Percentiles rank a stretch among this genome's conserved stretches.
Conservation (phyloP, 2,113 vertebrate species). For the Epinephelus fuscoguttatus region DNA sequence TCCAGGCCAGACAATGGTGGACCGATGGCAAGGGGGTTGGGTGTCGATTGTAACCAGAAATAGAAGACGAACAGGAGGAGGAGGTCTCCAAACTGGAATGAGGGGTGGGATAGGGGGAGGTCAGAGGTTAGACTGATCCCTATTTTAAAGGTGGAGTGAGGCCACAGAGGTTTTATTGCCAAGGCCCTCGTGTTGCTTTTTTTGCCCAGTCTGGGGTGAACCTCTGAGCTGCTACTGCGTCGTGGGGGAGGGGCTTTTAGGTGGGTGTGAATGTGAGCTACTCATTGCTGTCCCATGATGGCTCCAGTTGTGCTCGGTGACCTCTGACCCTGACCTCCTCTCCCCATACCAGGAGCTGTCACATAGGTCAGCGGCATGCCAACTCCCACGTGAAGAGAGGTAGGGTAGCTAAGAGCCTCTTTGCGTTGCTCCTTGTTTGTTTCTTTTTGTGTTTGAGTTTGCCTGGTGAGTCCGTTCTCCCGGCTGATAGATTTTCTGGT, state of each 20-base stretch:
- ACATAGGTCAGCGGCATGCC: slow-evolving; percentile 34
- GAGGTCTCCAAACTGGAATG: slow-evolving; percentile 24
- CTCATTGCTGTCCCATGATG: slow-evolving; percentile 69
- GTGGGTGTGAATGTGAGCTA: slow-evolving; percentile 45
- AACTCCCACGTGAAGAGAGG: slow-evolving; percentile 17
- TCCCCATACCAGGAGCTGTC: slow-evolving; percentile 35
- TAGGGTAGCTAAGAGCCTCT: not conserved
- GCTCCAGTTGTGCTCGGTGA: slow-evolving; percentile 63
- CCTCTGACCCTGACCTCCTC: slow-evolving; percentile 62
- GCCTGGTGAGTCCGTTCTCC: not conserved
- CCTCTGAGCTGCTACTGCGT: slow-evolving; percentile 33
- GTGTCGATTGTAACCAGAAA: slow-evolving; percentile 52
- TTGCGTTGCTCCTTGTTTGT: slow-evolving; percentile 1
- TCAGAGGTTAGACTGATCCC: slow-evolving; percentile 76
- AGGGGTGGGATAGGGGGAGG: slow-evolving; percentile 42
- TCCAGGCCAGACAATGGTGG: slow-evolving; percentile 75
- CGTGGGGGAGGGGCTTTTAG: slow-evolving; percentile 33
- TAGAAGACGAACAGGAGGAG: slow-evolving; percentile 41
- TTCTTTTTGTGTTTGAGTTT: not conserved
- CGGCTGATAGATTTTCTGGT: slow-evolving; percentile 27
- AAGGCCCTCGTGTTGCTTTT: slow-evolving; percentile 61
- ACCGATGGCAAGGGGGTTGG: slow-evolving; percentile 46
- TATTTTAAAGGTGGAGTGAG: slow-evolving; percentile 71
- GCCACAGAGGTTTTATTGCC: slow-evolving; percentile 70
- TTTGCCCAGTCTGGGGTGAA: slow-evolving; percentile 56